A percentile compares a stretch with the other conserved stretches of the same genome.
phyloP scores from a whole-genome alignment of 2,797 vertebrate genomes.

The Periparus ater region DNA sequence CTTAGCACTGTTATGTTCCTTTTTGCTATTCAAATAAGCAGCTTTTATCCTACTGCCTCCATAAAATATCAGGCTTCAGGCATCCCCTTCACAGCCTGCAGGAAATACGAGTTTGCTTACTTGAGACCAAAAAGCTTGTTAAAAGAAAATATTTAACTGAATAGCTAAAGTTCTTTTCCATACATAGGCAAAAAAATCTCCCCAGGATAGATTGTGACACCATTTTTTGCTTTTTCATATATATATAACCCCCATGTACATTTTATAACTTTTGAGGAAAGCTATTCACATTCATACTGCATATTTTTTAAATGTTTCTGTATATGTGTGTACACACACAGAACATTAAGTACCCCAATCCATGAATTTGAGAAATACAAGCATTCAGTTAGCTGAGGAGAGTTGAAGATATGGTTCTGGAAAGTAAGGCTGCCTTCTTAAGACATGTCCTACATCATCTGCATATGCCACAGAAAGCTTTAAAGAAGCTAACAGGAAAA shows the following conservation, averaged over 20 bases:
- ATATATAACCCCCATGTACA: background rate
- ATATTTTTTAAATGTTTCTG: background rate
- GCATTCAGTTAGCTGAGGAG: background rate
- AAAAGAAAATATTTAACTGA: background rate
- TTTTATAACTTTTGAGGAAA: background rate
- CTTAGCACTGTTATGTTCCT: background rate
- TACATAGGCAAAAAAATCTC: rapidly evolving
- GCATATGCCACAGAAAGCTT: background rate
- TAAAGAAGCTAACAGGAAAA: background rate
- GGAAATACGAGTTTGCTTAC: background rate
- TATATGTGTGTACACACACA: background rate
- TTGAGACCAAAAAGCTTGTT: background rate
- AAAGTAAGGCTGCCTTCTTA: background rate
- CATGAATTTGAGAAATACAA: background rate
- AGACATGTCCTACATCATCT: background rate
- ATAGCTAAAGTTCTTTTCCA: background rate
- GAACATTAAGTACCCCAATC: background rate
- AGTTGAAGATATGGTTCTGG: background rate
- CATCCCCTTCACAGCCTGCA: background rate
- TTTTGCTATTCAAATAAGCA: background rate
- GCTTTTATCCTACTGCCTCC: background rate
- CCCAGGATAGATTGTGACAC: background rate
- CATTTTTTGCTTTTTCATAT: background rate
- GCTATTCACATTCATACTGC: background rate
- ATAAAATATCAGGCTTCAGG: background rate